Evolutionary conservation across 1,140 invertebrate genomes (phyloP).

Genomic region (Atta colombica): DNA sequence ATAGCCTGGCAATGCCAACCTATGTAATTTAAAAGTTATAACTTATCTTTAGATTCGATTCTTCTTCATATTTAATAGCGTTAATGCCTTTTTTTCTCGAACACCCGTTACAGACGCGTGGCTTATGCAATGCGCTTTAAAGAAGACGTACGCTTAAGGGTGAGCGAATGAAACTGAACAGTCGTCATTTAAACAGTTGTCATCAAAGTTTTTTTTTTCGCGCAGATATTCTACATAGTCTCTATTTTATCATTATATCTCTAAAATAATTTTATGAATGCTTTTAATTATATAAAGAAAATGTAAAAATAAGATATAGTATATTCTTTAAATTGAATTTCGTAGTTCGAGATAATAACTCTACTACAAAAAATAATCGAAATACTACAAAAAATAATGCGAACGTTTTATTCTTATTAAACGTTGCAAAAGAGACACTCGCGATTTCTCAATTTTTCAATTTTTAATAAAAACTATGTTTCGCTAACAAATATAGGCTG

Average conservation of each 20-base stretch:
- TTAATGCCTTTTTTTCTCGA: conserved; percentile 31
- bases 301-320: not conserved
- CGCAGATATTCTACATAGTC: not conserved
- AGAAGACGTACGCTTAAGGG: conserved; percentile 49
- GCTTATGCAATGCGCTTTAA: conserved; percentile 55
- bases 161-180: conserved; percentile 22
- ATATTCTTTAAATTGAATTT: not conserved
- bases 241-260: not conserved
- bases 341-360: not conserved
- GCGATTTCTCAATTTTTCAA: not conserved
- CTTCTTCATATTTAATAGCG: conserved; percentile 24
- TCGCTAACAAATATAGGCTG: conserved; percentile 21
- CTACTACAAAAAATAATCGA: not conserved
- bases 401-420: not conserved
- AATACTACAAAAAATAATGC: not conserved
- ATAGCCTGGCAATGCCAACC: not conserved
- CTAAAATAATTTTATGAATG: not conserved
- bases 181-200: not conserved
- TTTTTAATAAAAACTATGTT: conserved; percentile 11
- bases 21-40: conserved; percentile 16
- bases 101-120: conserved; percentile 51
- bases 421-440: not conserved
- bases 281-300: not conserved
- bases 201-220: not conserved
- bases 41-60: conserved; percentile 27